Conservation (phyloP, 2,888 invertebrate species). For the Artemia sp. region DNA sequence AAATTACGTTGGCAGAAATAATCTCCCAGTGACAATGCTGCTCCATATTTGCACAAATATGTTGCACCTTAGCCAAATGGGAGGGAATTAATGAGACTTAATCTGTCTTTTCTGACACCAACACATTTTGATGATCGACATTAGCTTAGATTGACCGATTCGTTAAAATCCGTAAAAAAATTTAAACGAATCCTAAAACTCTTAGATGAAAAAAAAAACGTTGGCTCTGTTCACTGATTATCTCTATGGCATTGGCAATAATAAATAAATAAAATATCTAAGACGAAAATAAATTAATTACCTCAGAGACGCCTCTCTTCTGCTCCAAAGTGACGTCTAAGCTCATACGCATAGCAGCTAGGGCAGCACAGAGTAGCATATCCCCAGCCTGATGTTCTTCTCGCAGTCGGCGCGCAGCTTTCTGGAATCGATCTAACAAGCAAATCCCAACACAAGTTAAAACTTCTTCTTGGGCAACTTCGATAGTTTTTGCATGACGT, state of each 20-base stretch:
- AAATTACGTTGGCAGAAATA: too few species aligned
- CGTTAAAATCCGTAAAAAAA: too few species aligned
- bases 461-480: slow-evolving; percentile 91
- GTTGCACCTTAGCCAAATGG: too few species aligned
- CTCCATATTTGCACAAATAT: too few species aligned
- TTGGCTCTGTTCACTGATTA: background rate
- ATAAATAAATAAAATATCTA: background rate
- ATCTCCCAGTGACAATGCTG: too few species aligned
- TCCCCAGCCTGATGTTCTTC: slow-evolving; percentile 90
- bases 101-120: too few species aligned
- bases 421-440: slow-evolving; percentile 72
- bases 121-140: too few species aligned
- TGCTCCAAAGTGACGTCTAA: slow-evolving; percentile 75
- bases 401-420: slow-evolving; percentile 63
- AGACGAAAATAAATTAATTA: slow-evolving; percentile 10
- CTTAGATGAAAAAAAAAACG: too few species aligned
- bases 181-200: too few species aligned
- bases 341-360: slow-evolving; percentile 69
- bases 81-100: too few species aligned
- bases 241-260: background rate
- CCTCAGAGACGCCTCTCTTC: slow-evolving; percentile 68
- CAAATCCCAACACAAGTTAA: slow-evolving; percentile 84
- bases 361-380: slow-evolving; percentile 69
- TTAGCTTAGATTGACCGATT: too few species aligned
- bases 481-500: slow-evolving; percentile 86